These are phyloP conservation scores for Hesperophylax magnus DNA, from an alignment of 1,140 invertebrate species.

Conservation along the genomic window DNA sequence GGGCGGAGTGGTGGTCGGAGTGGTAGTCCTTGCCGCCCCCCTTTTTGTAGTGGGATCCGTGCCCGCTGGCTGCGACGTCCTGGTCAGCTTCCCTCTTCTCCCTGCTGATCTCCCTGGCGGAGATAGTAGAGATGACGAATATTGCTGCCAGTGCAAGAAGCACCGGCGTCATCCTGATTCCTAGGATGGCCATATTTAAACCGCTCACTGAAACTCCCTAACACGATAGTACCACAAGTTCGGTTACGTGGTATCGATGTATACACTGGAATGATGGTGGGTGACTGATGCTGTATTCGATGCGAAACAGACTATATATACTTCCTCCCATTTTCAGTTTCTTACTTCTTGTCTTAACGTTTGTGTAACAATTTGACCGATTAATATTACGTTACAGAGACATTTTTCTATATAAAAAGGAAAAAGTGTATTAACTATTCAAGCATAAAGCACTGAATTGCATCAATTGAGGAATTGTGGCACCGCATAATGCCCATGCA, in stretches of 20 bases:
- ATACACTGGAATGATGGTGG: conserved; percentile 29
- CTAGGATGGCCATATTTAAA: conserved; percentile 51
- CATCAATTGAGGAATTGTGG: conserved; percentile 38
- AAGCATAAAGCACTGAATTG: conserved; percentile 44
- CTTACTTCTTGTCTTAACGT: conserved; percentile 23
- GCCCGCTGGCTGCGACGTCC: conserved; percentile 17
- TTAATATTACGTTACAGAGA: conserved; percentile 44
- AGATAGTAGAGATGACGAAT: conserved; percentile 24
- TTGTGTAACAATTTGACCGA: conserved; percentile 32
- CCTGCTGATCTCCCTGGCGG: conserved; percentile 49
- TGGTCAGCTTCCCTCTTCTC: conserved; percentile 45
- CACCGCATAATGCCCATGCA: conserved; percentile 49
- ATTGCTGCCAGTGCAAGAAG: conserved; percentile 36
- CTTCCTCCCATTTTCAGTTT: conserved; percentile 38
- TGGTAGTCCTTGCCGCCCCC: conserved; percentile 61
- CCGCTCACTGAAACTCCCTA: conserved; percentile 26
- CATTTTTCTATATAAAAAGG: conserved; percentile 37
- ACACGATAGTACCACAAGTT: conserved; percentile 1
- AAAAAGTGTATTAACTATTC: conserved; percentile 37
- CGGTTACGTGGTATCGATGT: conserved; percentile 26
- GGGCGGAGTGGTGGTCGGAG: conserved; percentile 70
- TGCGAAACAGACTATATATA: conserved; percentile 49
- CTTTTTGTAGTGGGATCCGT: conserved; percentile 46
- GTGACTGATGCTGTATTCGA: conserved; percentile 44
- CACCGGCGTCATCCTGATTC: conserved; percentile 45